Evolutionary conservation across 1,140 invertebrate species (phyloP), one percentile per base, ranked within the genome.

Genomic region (Philotrypesis tridentata): DNA sequence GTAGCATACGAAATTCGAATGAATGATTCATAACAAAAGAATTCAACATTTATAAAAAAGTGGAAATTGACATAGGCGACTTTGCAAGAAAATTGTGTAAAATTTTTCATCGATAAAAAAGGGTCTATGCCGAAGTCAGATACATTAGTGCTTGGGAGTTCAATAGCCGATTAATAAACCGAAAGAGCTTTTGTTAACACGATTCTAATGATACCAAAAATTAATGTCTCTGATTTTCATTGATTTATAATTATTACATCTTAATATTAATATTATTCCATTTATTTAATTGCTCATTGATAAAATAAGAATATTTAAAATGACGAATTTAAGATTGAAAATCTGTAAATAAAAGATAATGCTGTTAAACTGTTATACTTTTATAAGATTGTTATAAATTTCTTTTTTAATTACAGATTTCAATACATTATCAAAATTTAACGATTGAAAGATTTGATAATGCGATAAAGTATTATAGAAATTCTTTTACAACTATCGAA

Each of bases 1-100:
- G 83, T 91, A 90, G 85, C 84, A 75, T 55, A n/a, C 1, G 43
- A 48, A 63, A 65, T n/a, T 6, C 37, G 33, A 43, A 11, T 68
- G 6, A 68, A 75, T 37, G 11, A 29, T 21, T 65, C n/a, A n/a
- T n/a, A 27, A 25, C 17, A 6, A 55, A 55, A 55, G 17, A 21
- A 8, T 55, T 55, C 25, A 68, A 70, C 29, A 27, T 61, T 31
- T 61, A 17, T n/a, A 31, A 65, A 12, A n/a, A 68, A 40, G 14
- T 29, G 33, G 17, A 17, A 9, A 37, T 29, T 76, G 23, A n/a
- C 61, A 27, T 81, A 33, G 63, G 76, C 33, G 2, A 67, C 2
- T 21, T 60, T 3, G 70, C 29, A 12, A 71, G 23, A 3, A 11
- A 63, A 23, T 68, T 7, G 43, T 60, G 40, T 25, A 70, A 31